Conservation (phyloP, 2,113 vertebrate genomes). For the Rhea pennata region DNA sequence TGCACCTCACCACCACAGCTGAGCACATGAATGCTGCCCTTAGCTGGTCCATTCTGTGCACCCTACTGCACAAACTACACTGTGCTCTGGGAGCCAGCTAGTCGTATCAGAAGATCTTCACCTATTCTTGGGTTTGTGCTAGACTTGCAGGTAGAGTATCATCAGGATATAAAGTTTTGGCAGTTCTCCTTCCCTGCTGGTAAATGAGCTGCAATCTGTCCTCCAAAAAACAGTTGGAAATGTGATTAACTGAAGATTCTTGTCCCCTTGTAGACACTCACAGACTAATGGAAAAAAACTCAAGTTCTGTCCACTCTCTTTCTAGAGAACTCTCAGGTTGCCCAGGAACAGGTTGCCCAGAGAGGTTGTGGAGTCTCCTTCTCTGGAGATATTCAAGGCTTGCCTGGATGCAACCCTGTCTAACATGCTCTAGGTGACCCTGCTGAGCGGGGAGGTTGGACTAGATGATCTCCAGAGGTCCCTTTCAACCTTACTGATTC, state of each 20-base stretch:
- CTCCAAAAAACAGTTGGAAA: slow-evolving; percentile 12
- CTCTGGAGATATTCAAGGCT: no score
- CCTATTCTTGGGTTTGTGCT: background rate
- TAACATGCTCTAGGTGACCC: no score
- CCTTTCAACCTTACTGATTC: no score
- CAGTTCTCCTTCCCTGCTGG: background rate
- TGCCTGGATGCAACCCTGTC: no score
- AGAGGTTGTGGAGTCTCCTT: no score
- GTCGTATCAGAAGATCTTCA: background rate
- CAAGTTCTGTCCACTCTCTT: background rate
- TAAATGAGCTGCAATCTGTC: background rate
- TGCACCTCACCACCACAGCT: rapidly evolving
- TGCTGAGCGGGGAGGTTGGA: no score
- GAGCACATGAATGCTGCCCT: background rate
- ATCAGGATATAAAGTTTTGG: background rate
- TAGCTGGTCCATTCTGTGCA: background rate
- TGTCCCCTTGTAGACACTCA: background rate
- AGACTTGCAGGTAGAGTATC: background rate
- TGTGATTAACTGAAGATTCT: background rate
- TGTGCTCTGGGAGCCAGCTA: background rate
- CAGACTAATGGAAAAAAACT: background rate
- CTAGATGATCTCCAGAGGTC: no score
- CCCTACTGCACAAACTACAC: background rate
- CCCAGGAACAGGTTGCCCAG: no score
- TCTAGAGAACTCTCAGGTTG: background rate